phyloP scores from a whole-genome alignment of 2,113 vertebrate species.

The Glaucidium brasilianum region DNA sequence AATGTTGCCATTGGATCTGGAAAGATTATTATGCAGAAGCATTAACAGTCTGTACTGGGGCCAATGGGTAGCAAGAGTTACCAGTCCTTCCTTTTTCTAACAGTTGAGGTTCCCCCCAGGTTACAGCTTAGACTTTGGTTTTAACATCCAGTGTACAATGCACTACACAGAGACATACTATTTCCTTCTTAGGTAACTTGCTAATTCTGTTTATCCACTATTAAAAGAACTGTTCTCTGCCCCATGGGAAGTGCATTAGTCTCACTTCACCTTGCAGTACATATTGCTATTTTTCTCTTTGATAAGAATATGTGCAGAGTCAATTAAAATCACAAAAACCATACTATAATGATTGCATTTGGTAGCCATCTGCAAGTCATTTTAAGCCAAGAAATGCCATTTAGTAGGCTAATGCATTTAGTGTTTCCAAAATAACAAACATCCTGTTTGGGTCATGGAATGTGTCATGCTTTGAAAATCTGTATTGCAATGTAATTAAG shows the following conservation, averaged over 20 bases:
- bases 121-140: neutral
- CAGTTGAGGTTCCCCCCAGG: neutral
- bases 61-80: neutral
- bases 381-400: neutral
- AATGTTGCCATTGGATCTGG: neutral
- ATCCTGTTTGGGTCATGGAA: neutral
- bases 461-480: neutral
- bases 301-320: neutral
- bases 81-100: neutral
- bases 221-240: neutral
- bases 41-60: neutral
- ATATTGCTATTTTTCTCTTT: neutral
- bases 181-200: neutral
- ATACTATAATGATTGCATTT: neutral
- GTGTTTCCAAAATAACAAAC: neutral
- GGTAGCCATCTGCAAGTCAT: neutral
- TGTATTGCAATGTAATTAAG: neutral
- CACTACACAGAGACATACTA: neutral
- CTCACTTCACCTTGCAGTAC: neutral
- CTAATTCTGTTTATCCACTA: neutral
- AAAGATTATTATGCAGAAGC: neutral
- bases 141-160: neutral
- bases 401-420: neutral
- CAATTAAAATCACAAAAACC: neutral
- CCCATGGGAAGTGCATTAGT: neutral